Conservation (phyloP, 2,113 vertebrate genomes). For the Rhinogobius similis region DNA sequence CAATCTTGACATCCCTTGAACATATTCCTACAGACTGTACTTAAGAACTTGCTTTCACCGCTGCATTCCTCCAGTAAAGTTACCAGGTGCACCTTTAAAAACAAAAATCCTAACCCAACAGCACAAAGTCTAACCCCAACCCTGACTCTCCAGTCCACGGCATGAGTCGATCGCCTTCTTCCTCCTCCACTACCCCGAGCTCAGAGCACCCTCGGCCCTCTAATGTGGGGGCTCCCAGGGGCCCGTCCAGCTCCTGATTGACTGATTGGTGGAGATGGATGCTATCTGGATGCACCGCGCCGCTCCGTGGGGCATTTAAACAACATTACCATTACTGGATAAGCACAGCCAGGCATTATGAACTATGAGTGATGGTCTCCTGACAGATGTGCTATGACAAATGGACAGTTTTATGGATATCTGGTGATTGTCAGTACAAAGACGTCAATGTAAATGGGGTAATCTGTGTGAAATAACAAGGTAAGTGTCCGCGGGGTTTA, state of each 20-base stretch:
- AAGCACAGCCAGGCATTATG: slow-evolving; percentile 60
- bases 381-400: slow-evolving; percentile 63
- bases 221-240: slow-evolving; percentile 64
- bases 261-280: slow-evolving; percentile 75
- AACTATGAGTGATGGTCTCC: slow-evolving; percentile 69
- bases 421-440: slow-evolving; percentile 58
- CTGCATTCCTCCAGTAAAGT: too few species aligned
- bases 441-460: slow-evolving; percentile 43
- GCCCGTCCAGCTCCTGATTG: slow-evolving; percentile 61
- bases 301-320: slow-evolving; percentile 70
- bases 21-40: too few species aligned
- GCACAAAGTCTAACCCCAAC: too few species aligned
- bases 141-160: too few species aligned
- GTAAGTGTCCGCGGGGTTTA: not conserved
- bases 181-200: slow-evolving; percentile 62
- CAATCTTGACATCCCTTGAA: too few species aligned
- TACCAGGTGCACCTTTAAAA: too few species aligned
- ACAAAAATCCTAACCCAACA: too few species aligned
- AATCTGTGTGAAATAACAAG: slow-evolving; percentile 34
- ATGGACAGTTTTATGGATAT: slow-evolving; percentile 62
- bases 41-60: too few species aligned
- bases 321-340: slow-evolving; percentile 62
- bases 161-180: slow-evolving; percentile 28
- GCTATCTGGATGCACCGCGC: slow-evolving; percentile 57
- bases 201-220: slow-evolving; percentile 67